Evolutionary conservation across 1,140 invertebrate species (phyloP).

Genomic region (Eueides isabella): DNA sequence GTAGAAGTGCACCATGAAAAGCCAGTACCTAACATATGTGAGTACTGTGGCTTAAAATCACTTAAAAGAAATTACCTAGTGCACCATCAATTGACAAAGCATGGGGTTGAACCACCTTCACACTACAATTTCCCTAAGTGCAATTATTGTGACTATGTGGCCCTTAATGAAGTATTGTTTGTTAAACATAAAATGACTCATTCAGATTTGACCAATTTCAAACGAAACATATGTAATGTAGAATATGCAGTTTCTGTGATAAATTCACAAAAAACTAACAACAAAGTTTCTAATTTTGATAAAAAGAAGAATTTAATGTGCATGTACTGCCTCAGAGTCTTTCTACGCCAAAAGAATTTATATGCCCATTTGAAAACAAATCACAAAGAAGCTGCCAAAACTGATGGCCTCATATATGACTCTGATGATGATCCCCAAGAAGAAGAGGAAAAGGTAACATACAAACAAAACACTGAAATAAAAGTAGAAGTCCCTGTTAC

Average conservation of each 20-base stretch:
- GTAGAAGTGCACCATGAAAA: slow-evolving; percentile 91
- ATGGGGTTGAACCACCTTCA: slow-evolving; percentile 88
- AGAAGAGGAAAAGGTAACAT: slow-evolving; percentile 39
- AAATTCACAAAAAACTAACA: slow-evolving; percentile 82
- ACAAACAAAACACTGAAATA: slow-evolving; percentile 43
- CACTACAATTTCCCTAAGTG: slow-evolving; percentile 89
- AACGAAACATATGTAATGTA: slow-evolving; percentile 81
- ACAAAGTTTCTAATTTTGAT: slow-evolving; percentile 78
- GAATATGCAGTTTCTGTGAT: slow-evolving; percentile 81
- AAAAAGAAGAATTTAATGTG: slow-evolving; percentile 83
- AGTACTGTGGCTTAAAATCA: slow-evolving; percentile 91
- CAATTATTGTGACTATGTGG: slow-evolving; percentile 88
- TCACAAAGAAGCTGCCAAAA: slow-evolving; percentile 84
- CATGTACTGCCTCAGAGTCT: slow-evolving; percentile 86
- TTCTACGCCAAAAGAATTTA: slow-evolving; percentile 84
- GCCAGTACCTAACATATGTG: slow-evolving; percentile 90
- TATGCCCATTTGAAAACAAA: slow-evolving; percentile 86
- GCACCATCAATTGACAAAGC: slow-evolving; percentile 91
- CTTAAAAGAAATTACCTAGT: slow-evolving; percentile 89
- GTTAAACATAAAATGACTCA: slow-evolving; percentile 86
- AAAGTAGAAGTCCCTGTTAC: slow-evolving; percentile 64
- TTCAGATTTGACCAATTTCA: slow-evolving; percentile 64
- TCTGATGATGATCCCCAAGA: slow-evolving; percentile 81
- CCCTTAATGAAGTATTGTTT: slow-evolving; percentile 86
- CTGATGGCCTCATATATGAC: slow-evolving; percentile 85